phyloP scores from a whole-genome alignment of 35 echinoderm and acorn worm genomes.

The Nesometra sesokonis region DNA sequence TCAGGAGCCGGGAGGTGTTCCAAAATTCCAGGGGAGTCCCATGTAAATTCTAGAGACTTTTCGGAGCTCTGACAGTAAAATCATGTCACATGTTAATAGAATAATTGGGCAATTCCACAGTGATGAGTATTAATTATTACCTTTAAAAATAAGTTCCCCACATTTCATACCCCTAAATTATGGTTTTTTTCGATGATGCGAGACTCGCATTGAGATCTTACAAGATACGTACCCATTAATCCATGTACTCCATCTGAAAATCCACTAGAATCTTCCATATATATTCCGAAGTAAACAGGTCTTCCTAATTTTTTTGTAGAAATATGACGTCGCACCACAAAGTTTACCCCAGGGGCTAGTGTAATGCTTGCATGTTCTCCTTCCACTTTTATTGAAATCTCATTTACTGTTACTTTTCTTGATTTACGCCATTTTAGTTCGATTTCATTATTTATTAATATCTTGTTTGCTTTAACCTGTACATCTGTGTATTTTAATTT shows the following conservation, averaged over 20 bases:
- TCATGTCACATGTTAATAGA: too few relatives aligned
- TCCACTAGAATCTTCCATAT: slow-evolving; percentile 48
- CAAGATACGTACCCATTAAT: slow-evolving; percentile 71
- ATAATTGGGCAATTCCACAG: too few relatives aligned
- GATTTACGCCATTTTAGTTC: background rate
- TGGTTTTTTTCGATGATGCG: too few relatives aligned
- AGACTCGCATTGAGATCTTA: too few relatives aligned
- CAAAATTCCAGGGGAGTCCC: too few relatives aligned
- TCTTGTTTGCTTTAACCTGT: background rate
- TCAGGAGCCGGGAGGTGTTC: too few relatives aligned
- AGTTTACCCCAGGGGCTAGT: slow-evolving; percentile 23
- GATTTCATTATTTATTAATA: background rate
- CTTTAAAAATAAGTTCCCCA: too few relatives aligned
- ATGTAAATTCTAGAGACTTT: too few relatives aligned
- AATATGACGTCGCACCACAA: slow-evolving; percentile 52
- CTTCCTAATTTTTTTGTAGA: slow-evolving; percentile 5
- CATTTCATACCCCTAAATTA: too few relatives aligned
- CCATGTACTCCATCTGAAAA: slow-evolving; percentile 70
- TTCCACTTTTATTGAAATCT: background rate
- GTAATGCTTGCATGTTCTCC: slow-evolving; percentile 32
- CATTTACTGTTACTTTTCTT: background rate
- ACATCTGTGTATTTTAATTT: background rate
- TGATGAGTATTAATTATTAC: too few relatives aligned
- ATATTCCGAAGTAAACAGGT: slow-evolving; percentile 56
- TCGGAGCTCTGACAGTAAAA: too few relatives aligned